These are phyloP conservation scores for Fukomys damarensis DNA, from an alignment of 2,113 vertebrate species.

Conservation along the genomic window DNA sequence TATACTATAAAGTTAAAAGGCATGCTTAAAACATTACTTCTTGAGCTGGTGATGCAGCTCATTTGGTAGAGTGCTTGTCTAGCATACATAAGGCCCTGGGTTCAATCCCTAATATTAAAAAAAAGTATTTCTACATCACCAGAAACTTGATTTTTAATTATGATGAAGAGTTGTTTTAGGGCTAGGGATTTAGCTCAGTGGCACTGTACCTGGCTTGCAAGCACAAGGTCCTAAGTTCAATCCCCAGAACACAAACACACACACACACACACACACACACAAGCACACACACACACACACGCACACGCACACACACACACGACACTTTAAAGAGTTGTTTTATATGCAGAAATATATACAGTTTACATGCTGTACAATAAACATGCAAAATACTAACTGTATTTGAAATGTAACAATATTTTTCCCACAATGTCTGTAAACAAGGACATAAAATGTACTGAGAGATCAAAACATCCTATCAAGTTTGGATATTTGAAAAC, in stretches of 20 bases:
- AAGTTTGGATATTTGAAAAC: conserved; percentile 18
- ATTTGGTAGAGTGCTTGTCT: neutral
- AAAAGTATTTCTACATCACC: neutral
- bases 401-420: neutral
- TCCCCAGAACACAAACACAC: too few species aligned
- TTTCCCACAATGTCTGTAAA: conserved; percentile 3
- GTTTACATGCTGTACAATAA: neutral
- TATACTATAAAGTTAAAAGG: neutral
- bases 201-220: too few species aligned
- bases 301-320: too few species aligned
- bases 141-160: conserved; percentile 47
- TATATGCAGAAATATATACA: neutral
- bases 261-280: too few species aligned
- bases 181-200: too few species aligned
- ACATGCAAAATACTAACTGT: neutral
- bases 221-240: too few species aligned
- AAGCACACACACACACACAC: too few species aligned
- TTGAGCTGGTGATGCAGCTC: neutral
- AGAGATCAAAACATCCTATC: neutral
- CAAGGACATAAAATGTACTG: neutral
- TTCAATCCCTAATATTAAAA: neutral
- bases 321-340: neutral
- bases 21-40: neutral
- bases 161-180: neutral
- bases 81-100: neutral